Evolutionary conservation across 1,140 invertebrate genomes (phyloP).

Genomic region (Aleiodes sp.): DNA sequence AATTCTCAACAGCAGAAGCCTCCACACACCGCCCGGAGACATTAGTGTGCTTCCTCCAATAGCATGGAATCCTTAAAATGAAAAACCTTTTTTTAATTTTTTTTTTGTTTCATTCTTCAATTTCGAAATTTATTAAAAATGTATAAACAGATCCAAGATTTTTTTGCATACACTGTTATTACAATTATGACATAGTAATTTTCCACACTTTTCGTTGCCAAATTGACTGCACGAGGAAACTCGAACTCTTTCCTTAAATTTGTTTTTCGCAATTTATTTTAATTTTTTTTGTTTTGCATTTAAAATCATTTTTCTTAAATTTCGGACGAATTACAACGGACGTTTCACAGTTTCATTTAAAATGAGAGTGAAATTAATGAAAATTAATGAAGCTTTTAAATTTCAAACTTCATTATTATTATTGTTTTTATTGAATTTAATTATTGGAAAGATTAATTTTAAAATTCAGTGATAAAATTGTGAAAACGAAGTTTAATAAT

Average conservation of each 20-base stretch:
- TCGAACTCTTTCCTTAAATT: too few relatives aligned
- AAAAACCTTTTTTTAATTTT: background rate
- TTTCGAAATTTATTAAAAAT: conserved; percentile 41
- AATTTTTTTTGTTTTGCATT: background rate
- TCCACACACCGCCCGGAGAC: conserved; percentile 29
- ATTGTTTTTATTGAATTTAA: background rate
- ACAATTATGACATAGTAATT: background rate
- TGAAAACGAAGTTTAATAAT: background rate
- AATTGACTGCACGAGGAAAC: conserved; percentile 11
- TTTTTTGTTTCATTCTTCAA: background rate
- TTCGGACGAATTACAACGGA: conserved; percentile 12
- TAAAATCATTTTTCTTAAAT: background rate
- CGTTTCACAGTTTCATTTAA: background rate
- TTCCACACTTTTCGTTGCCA: conserved; percentile 2
- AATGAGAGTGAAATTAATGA: background rate
- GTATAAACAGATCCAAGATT: conserved; percentile 42
- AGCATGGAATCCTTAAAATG: conserved; percentile 48
- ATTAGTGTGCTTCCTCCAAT: conserved; percentile 31
- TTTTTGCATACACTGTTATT: conserved; percentile 10
- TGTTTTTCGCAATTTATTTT: background rate
- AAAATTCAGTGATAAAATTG: background rate
- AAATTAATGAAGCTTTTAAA: background rate
- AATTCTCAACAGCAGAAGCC: conserved; percentile 18
- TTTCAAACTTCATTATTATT: background rate
- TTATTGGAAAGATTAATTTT: background rate